A percentile compares a stretch with the other conserved stretches of the same genome.
These are phyloP conservation scores for Pterocles orientalis DNA, from an alignment of 2,113 vertebrate species.

Conservation along the genomic window DNA sequence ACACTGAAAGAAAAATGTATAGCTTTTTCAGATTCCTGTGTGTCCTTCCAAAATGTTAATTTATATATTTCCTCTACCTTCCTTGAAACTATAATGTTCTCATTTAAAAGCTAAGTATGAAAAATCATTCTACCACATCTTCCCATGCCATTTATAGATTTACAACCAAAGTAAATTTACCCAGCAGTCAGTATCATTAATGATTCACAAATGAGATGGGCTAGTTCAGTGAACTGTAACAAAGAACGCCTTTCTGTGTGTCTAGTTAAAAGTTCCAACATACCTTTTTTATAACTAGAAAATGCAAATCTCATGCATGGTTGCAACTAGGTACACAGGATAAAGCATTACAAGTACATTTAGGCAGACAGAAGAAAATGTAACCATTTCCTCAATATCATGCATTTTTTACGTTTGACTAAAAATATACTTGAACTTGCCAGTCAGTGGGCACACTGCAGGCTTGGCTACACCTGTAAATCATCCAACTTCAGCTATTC, in stretches of 20 bases:
- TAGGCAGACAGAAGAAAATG: background rate
- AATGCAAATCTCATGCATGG: slow-evolving; percentile 21
- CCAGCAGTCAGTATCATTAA: slow-evolving; percentile 59
- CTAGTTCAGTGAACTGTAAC: slow-evolving; percentile 59
- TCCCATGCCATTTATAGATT: slow-evolving; percentile 66
- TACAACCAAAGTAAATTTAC: slow-evolving; percentile 63
- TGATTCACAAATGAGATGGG: slow-evolving; percentile 70
- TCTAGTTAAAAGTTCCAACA: slow-evolving; percentile 12
- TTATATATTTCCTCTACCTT: background rate
- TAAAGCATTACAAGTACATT: background rate
- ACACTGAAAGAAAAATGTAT: background rate
- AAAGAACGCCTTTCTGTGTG: slow-evolving; percentile 55
- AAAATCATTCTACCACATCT: slow-evolving; percentile 62
- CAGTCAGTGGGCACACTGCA: background rate
- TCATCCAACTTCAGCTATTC: background rate
- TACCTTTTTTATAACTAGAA: slow-evolving; percentile 46
- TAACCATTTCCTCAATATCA: background rate
- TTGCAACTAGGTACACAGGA: slow-evolving; percentile 16
- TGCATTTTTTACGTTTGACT: background rate
- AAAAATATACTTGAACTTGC: background rate
- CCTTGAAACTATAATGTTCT: background rate
- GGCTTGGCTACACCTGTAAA: background rate
- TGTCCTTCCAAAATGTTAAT: background rate
- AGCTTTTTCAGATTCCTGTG: background rate
- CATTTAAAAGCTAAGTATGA: slow-evolving; percentile 46